These are phyloP conservation scores for Drosophila pegasa DNA, from an alignment of 2,888 invertebrate genomes.

Conservation along the genomic window DNA sequence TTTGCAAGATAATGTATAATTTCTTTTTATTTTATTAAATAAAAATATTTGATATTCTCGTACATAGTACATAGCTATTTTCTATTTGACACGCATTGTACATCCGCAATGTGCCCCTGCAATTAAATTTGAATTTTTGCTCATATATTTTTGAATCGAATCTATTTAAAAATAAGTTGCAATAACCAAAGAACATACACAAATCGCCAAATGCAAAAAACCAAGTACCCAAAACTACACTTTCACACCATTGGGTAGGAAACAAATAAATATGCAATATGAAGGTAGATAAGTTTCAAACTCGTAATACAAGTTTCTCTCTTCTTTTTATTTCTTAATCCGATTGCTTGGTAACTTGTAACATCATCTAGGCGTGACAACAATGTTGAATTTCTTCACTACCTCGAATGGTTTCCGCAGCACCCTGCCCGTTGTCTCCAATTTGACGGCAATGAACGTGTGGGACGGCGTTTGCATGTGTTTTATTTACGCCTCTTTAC, in stretches of 20 bases:
- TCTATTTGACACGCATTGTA: conserved; percentile 20
- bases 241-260: neutral
- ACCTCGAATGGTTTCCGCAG: conserved; percentile 96
- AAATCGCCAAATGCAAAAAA: conserved; percentile 2
- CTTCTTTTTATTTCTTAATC: conserved; percentile 29
- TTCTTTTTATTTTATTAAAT: neutral
- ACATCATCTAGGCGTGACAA: conserved; percentile 91
- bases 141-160: conserved; percentile 23
- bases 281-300: conserved; percentile 38
- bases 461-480: conserved; percentile 99
- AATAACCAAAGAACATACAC: conserved; percentile 18
- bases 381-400: conserved; percentile 99
- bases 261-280: conserved; percentile 35
- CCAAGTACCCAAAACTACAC: neutral
- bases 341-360: conserved; percentile 4
- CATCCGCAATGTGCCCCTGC: conserved; percentile 3
- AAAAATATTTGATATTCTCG: conserved; percentile 7
- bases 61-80: conserved; percentile 20
- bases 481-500: conserved; percentile 96
- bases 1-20: neutral
- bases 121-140: conserved; percentile 41
- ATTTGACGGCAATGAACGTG: conserved; percentile 97
- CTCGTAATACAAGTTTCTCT: conserved; percentile 44
- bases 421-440: conserved; percentile 96
- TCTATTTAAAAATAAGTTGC: conserved; percentile 34